These are phyloP conservation scores for Peromyscus polionotus DNA, from an alignment of 2,113 vertebrate species.

Conservation along the genomic window DNA sequence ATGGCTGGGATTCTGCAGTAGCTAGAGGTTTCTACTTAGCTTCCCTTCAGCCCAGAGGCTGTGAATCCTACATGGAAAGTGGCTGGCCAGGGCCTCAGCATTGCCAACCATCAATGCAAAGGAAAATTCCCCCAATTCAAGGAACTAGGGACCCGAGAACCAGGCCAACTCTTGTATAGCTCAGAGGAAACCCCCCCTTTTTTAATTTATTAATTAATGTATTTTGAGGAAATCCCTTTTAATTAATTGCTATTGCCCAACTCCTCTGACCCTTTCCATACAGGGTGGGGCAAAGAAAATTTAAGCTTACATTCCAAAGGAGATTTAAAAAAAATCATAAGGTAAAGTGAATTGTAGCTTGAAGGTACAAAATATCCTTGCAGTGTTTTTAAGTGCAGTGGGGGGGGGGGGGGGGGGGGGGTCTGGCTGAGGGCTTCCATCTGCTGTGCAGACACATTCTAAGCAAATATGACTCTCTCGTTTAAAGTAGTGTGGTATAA, in stretches of 20 bases:
- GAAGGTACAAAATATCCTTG: not conserved
- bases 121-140: not conserved
- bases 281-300: not conserved
- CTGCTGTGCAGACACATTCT: not conserved
- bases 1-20: too few species aligned
- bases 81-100: not conserved
- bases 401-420: too few species aligned
- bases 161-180: not conserved
- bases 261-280: not conserved
- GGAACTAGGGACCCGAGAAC: not conserved
- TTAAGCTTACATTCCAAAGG: constrained; percentile 18
- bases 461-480: not conserved
- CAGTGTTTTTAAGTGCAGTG: not conserved
- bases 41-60: not conserved
- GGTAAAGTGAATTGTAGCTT: constrained; percentile 19
- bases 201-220: too few species aligned
- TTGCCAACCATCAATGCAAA: not conserved
- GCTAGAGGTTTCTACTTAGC: not conserved
- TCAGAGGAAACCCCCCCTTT: not conserved
- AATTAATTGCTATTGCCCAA: not conserved
- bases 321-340: not conserved
- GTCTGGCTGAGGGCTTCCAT: not conserved
- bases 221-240: not conserved
- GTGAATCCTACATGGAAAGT: not conserved
- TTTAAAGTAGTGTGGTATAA: not conserved